Percentiles rank a stretch among this genome's conserved stretches.
phyloP scores from a whole-genome alignment of 2,113 vertebrate species.

The Balaeniceps rex region DNA sequence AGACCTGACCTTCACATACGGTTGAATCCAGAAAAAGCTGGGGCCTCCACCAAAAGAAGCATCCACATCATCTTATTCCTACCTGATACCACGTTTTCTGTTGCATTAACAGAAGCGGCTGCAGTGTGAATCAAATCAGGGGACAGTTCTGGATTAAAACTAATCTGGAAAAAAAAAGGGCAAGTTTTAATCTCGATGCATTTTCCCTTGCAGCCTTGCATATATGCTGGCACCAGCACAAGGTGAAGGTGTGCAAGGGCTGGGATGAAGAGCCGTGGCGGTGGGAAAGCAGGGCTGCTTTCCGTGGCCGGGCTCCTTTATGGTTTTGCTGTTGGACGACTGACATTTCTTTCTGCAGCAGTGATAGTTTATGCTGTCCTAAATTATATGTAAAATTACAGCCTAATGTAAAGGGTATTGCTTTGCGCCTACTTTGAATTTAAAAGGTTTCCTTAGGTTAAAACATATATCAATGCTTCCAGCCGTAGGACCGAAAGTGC shows the following conservation, averaged over 20 bases:
- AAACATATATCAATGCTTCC: neutral
- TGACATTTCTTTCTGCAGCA: neutral
- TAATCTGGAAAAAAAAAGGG: neutral
- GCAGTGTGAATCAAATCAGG: neutral
- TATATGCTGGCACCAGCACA: neutral
- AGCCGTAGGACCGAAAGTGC: fast-evolving
- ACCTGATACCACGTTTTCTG: neutral
- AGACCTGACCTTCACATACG: neutral
- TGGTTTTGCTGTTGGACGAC: neutral
- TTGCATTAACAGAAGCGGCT: neutral
- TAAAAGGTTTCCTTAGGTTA: neutral
- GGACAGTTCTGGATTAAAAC: neutral
- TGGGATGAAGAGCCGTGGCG: neutral
- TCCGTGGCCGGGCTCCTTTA: neutral
- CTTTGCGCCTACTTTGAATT: neutral
- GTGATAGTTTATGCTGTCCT: neutral
- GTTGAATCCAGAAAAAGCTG: neutral
- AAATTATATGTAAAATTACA: neutral
- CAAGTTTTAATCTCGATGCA: neutral
- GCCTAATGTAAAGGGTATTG: neutral
- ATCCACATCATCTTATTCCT: neutral
- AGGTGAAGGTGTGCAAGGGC: neutral
- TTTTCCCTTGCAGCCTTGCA: neutral
- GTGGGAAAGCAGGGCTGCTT: neutral
- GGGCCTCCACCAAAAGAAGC: neutral